phyloP scores from a whole-genome alignment of 2,797 vertebrate species.

The Lithobates sylvaticus region DNA sequence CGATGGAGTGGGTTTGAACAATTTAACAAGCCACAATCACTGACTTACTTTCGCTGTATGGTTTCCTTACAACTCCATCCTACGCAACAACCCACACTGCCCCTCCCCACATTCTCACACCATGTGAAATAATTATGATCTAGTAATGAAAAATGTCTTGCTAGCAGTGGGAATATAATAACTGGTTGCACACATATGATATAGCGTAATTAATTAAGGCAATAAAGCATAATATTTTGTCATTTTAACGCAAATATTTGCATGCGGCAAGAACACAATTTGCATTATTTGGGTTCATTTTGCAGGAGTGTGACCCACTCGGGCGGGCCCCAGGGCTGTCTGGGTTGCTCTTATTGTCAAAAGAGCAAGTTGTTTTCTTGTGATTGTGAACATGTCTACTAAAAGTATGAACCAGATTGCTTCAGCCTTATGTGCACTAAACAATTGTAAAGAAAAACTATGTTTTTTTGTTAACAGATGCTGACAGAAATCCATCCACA shows the following conservation, averaged over 20 bases:
- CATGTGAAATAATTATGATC: constrained; percentile 76
- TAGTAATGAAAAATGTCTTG: constrained; percentile 79
- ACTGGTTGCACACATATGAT: constrained; percentile 77
- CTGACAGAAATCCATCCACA: too few relatives aligned
- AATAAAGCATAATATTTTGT: constrained; percentile 80
- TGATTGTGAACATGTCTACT: too few relatives aligned
- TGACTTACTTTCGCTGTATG: constrained; percentile 62
- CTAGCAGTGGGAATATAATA: constrained; percentile 80
- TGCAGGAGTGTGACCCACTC: neutral
- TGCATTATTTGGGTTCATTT: neutral
- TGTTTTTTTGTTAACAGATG: too few relatives aligned
- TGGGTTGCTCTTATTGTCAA: neutral
- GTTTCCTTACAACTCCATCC: constrained; percentile 73
- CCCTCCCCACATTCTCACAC: constrained; percentile 69
- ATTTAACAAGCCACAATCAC: constrained; percentile 71
- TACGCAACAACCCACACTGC: constrained; percentile 69
- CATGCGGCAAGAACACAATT: neutral
- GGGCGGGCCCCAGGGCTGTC: neutral
- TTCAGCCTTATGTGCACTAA: too few relatives aligned
- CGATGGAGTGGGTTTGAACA: constrained; percentile 74
- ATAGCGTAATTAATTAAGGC: constrained; percentile 80
- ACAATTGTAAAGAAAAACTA: too few relatives aligned
- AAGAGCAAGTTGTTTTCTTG: too few relatives aligned
- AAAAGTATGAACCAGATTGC: too few relatives aligned
- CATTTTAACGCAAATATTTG: constrained; percentile 43